Conservation (phyloP, 53 echinoderm and acorn worm species). For the Astropecten irregularis region DNA sequence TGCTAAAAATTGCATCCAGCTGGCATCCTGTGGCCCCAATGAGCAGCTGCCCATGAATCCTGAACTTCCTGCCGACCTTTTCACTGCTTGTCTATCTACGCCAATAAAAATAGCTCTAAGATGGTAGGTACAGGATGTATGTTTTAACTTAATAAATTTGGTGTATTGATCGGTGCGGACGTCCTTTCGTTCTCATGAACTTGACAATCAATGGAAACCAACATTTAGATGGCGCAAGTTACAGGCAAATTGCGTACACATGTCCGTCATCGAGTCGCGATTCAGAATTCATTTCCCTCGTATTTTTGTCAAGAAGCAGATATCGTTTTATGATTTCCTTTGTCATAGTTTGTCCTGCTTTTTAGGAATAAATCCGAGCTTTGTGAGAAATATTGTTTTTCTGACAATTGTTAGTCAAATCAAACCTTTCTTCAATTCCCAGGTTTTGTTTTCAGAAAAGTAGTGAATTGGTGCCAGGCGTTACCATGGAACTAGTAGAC, state of each 20-base stretch:
- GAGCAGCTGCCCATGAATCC: conserved; percentile 95
- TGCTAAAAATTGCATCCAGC: conserved; percentile 95
- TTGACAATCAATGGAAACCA: too few species aligned
- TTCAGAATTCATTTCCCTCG: too few species aligned
- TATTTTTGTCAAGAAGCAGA: too few species aligned
- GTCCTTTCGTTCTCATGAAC: too few species aligned
- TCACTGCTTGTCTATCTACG: conserved; percentile 96
- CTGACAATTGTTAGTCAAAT: too few species aligned
- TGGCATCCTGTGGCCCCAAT: conserved; percentile 85
- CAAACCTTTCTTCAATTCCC: neutral
- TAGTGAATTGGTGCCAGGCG: conserved; percentile 83
- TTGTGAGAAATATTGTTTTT: too few species aligned
- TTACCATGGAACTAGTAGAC: conserved; percentile 89
- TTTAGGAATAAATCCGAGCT: too few species aligned
- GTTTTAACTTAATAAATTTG: neutral
- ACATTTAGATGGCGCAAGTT: too few species aligned
- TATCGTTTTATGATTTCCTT: too few species aligned
- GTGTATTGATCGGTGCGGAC: neutral
- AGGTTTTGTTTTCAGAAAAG: conserved; percentile 98
- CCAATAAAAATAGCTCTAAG: conserved; percentile 97
- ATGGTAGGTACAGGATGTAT: conserved; percentile 65
- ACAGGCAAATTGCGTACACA: neutral
- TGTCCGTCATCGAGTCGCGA: too few species aligned
- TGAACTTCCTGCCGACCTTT: conserved; percentile 93
- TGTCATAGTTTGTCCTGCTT: too few species aligned